These are phyloP conservation scores for Lepidurus couesii DNA, from an alignment of 1,140 invertebrate genomes.

Conservation along the genomic window DNA sequence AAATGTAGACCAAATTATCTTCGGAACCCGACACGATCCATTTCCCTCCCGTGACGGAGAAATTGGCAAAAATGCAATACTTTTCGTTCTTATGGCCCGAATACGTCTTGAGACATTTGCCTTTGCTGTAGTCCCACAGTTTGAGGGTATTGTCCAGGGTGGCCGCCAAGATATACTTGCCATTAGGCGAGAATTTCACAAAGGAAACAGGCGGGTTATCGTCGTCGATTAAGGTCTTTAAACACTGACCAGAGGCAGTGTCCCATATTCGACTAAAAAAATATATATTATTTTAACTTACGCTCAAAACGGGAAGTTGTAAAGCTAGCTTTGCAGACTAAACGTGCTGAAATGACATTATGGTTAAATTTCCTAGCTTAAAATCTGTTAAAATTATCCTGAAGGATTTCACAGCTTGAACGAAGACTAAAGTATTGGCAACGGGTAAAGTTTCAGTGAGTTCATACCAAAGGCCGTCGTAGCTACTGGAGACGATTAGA, in stretches of 20 bases:
- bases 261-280: conserved; percentile 95
- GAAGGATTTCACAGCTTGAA: too few relatives aligned
- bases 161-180: conserved; percentile 97
- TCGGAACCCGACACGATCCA: conserved; percentile 99
- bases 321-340: too few relatives aligned
- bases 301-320: too few relatives aligned
- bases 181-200: conserved; percentile 99
- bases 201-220: conserved; percentile 99
- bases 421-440: too few relatives aligned
- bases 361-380: neutral
- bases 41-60: conserved; percentile 99
- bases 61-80: conserved; percentile 99
- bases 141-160: conserved; percentile 98
- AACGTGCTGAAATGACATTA: too few relatives aligned
- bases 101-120: conserved; percentile 95
- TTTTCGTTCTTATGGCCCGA: conserved; percentile 98
- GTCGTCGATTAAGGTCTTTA: conserved; percentile 94
- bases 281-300: neutral
- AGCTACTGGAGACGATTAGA: conserved; percentile 96
- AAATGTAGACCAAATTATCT: conserved; percentile 98
- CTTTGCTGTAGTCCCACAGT: conserved; percentile 98
- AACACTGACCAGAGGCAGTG: conserved; percentile 95
- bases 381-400: neutral
- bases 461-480: conserved; percentile 92
- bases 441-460: neutral